Conservation (phyloP, 2,888 invertebrate genomes). For the Trissolcus japonicus region DNA sequence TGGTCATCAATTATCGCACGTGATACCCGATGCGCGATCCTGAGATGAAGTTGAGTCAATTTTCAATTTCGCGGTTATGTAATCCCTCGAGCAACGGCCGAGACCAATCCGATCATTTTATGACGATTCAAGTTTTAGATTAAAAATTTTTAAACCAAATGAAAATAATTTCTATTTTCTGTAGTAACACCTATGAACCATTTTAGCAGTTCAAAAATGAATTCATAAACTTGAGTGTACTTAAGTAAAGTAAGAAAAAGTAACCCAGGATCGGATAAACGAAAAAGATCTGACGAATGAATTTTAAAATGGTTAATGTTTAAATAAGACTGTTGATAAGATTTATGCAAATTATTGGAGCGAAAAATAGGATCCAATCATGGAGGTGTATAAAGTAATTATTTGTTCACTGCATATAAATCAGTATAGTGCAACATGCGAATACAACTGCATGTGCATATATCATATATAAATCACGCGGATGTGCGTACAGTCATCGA, state of each 20-base stretch:
- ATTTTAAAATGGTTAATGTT: neutral
- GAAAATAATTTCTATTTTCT: neutral
- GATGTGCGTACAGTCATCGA: slow-evolving; percentile 23
- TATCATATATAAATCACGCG: slow-evolving; percentile 36
- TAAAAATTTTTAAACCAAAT: neutral
- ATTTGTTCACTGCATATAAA: slow-evolving; percentile 29
- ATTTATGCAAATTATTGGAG: neutral
- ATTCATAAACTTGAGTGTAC: too few species aligned
- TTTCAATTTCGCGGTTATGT: slow-evolving; percentile 34
- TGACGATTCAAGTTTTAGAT: too few species aligned
- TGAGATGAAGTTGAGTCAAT: slow-evolving; percentile 17
- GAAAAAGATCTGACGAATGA: too few species aligned
- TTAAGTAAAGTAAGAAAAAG: too few species aligned
- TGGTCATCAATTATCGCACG: slow-evolving; percentile 43
- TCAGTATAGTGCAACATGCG: slow-evolving; percentile 19
- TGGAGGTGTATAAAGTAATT: slow-evolving; percentile 6
- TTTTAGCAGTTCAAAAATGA: too few species aligned
- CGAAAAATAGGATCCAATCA: neutral
- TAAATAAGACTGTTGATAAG: too few species aligned
- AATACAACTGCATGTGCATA: slow-evolving; percentile 24
- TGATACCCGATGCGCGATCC: slow-evolving; percentile 16
- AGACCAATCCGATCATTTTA: too few species aligned
- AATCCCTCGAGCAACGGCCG: neutral
- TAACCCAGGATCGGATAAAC: too few species aligned
- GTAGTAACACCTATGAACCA: too few species aligned